These are phyloP conservation scores for Tenebrosternarchus preto DNA, from an alignment of 2,113 vertebrate species.

Conservation along the genomic window DNA sequence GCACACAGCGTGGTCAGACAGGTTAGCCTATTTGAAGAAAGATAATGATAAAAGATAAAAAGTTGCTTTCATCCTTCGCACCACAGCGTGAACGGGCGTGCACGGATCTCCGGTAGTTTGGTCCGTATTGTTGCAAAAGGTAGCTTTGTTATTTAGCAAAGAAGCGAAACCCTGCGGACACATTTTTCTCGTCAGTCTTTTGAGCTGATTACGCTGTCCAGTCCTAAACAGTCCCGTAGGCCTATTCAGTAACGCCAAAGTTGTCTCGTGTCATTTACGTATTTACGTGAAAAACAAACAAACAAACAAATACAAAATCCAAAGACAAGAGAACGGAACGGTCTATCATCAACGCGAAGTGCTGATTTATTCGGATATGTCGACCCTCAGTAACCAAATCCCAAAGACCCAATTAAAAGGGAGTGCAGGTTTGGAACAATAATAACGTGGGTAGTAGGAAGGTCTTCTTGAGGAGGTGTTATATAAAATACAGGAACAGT, in stretches of 20 bases:
- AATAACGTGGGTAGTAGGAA: slow-evolving; percentile 25
- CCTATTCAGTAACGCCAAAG: not conserved
- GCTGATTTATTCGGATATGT: slow-evolving; percentile 33
- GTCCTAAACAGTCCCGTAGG: not conserved
- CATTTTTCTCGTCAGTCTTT: not conserved
- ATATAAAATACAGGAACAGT: not conserved
- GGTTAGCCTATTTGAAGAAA: not conserved
- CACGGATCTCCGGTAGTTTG: not conserved
- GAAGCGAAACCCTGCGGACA: not conserved
- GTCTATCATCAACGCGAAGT: slow-evolving; percentile 15
- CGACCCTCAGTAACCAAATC: slow-evolving; percentile 25
- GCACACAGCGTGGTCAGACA: too few species aligned
- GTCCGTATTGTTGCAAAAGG: too few species aligned
- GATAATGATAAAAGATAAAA: not conserved
- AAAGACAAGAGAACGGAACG: slow-evolving; percentile 14
- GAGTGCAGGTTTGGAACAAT: slow-evolving; percentile 32
- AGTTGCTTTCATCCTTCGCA: not conserved
- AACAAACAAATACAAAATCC: slow-evolving; percentile 32
- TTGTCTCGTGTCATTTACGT: not conserved
- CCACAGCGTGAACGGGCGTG: not conserved
- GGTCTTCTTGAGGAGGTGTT: not conserved
- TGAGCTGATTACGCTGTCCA: not conserved
- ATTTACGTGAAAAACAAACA: slow-evolving; percentile 22
- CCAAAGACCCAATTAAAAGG: slow-evolving; percentile 38
- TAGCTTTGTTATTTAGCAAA: not conserved